Conservation (phyloP, 2,888 invertebrate species). For the Eledone cirrhosa region DNA sequence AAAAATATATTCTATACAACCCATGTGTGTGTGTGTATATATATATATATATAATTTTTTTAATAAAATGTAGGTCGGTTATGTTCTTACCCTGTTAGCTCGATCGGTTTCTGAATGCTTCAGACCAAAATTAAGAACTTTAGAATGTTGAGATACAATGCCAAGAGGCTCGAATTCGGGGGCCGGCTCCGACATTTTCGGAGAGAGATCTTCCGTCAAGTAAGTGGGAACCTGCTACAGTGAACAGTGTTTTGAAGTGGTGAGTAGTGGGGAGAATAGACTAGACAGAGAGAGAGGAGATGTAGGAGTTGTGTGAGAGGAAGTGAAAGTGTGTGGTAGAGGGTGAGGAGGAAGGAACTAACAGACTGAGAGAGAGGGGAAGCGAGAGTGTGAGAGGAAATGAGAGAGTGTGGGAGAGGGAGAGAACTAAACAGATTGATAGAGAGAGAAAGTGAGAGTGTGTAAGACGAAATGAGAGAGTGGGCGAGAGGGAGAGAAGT, state of each 20-base stretch:
- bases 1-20: no score
- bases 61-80: no score
- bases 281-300: no score
- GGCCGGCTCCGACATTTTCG: conserved; percentile 9
- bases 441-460: no score
- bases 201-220: neutral
- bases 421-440: neutral
- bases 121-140: neutral
- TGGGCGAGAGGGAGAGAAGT: no score
- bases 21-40: no score
- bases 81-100: neutral
- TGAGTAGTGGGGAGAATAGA: no score
- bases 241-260: no score
- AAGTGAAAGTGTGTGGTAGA: no score
- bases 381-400: neutral
- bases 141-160: conserved; percentile 9
- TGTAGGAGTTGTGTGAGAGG: no score
- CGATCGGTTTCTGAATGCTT: conserved; percentile 20
- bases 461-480: no score
- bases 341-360: neutral
- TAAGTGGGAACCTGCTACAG: neutral
- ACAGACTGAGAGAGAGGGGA: neutral
- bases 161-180: conserved; percentile 4
- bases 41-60: no score
- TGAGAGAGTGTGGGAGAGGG: neutral